Evolutionary conservation across 2,888 invertebrate genomes (phyloP), one percentile per base, ranked within the genome.

Genomic region (Nymphalis polychloros): DNA sequence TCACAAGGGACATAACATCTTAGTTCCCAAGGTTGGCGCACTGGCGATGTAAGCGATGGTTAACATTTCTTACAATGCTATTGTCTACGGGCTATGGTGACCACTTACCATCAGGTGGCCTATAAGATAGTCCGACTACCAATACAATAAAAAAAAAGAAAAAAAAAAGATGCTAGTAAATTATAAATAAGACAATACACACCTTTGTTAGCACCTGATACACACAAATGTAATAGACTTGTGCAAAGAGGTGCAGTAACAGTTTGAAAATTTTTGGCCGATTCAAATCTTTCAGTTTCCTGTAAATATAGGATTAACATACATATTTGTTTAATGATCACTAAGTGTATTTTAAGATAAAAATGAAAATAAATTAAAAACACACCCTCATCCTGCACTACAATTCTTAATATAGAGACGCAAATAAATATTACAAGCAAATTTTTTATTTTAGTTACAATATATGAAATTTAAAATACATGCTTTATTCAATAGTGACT

Each of bases 251-350:
- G 85, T 68, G 80, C 84, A 62, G 80, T 82, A 6, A 84, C 79
- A 70, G 81, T 88, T 17, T 85, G 80, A 84, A 87, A 89, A 64
- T 85, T 87, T 78, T 89, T 93, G 41, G 91, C 87, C 27, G 86
- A 83, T 77, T 89, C 89, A 80, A 82, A 85, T 77, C 93, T 93
- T 74, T 93, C 93, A 50, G 89, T 84, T 88, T 94, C 94, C 94
- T 94, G 63, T 20, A 59, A 67, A 63, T 2, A 10, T 53, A 23
- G 48, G 13, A 17, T 16, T 19, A 49, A 19, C 16, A n/a, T 17
- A 19, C 7, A n/a, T 17, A 1, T n/a, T 19, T 19, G 1, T 49
- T 49, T n/a, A 17, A 8, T 17, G 2, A 3, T 49, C 49, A 49
- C n/a, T 17, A 19, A 8, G 5, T 8, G 16, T 8, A 49, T 48